Evolutionary conservation across 2,888 invertebrate genomes (phyloP), one percentile per base, ranked within the genome.

Genomic region (Timema podura): DNA sequence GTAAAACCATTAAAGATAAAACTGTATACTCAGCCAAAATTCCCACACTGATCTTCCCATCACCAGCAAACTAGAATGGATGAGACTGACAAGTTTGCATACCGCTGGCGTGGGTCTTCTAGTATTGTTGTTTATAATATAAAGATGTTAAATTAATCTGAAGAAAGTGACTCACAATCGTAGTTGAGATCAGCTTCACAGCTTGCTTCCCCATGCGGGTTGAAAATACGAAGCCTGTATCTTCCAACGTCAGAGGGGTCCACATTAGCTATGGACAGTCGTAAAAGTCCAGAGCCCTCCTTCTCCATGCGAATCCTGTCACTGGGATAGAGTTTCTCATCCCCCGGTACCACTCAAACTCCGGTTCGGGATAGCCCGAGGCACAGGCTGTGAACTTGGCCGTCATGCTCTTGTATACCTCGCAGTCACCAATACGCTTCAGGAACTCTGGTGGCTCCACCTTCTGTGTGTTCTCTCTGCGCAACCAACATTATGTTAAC

Each of bases 301-400:
- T 88, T 87, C 78, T 95, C 94, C 83, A 95, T 91, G 74, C 88
- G 86, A 76, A 94, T 89, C 44, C 95, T 87, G 74, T 93, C 92
- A 66, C 91, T 90, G 0, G 93, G 92, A 83, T 91, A 92, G 11
- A 95, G 77, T 78, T 89, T 87, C 77, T 90, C 87, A 74, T 90
- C 90, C 81, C 93, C 90, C 92, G 88, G 83, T 88, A 94, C 91
- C 91, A 92, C 79, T 95, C 93, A 65, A 91, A 93, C 71, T 91
- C 92, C 0, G 95, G 95, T 70, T 94, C 94, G 0, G 96, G 96
- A 70, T 86, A 86, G 71, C 96, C 96, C 65, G 91, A 89, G 65
- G 91, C 90, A 80, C 95, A 95, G 69, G 95, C 95, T n/a, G 95
- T 96, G 81, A 96, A 95, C 82, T 94, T 94, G 69, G 92, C 95